Evolutionary conservation across 2,797 vertebrate genomes (phyloP).

Genomic region (Telmatherina bonti): DNA sequence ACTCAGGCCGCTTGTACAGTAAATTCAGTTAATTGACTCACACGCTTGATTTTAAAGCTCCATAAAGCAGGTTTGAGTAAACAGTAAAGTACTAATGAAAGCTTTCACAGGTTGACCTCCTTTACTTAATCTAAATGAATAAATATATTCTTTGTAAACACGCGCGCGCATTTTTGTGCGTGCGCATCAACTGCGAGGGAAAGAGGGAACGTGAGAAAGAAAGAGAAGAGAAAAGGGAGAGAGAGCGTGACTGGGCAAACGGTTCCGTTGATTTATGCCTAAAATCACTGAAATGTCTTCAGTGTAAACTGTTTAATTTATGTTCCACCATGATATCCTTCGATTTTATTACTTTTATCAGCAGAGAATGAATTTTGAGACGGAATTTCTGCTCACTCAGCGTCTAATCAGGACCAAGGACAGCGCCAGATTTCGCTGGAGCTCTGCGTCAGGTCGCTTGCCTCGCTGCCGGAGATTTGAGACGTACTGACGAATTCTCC

Average conservation of each 20-base stretch:
- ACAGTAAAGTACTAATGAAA: not conserved
- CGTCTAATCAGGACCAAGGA: slow-evolving; percentile 47
- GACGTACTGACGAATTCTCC: slow-evolving; percentile 27
- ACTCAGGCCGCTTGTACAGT: no score
- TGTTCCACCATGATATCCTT: not conserved
- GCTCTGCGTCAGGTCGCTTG: slow-evolving; percentile 43
- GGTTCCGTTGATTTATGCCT: not conserved
- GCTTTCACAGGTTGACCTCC: not conserved
- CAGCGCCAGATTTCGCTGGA: slow-evolving; percentile 38
- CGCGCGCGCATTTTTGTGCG: no score
- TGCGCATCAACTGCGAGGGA: not conserved
- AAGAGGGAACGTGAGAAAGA: not conserved
- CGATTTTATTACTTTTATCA: not conserved
- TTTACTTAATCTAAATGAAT: not conserved
- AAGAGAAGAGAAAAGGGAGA: not conserved
- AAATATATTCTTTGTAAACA: no score
- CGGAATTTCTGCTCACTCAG: not conserved
- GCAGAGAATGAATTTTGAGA: not conserved
- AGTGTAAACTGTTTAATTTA: not conserved
- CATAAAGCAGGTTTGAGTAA: not conserved
- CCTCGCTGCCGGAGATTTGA: slow-evolving; percentile 12
- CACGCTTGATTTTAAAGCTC: not conserved
- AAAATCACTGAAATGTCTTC: not conserved
- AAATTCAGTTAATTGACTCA: no score
- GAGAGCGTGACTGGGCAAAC: not conserved